phyloP scores from a whole-genome alignment of 2,888 invertebrate species.

The Drosophila recens region DNA sequence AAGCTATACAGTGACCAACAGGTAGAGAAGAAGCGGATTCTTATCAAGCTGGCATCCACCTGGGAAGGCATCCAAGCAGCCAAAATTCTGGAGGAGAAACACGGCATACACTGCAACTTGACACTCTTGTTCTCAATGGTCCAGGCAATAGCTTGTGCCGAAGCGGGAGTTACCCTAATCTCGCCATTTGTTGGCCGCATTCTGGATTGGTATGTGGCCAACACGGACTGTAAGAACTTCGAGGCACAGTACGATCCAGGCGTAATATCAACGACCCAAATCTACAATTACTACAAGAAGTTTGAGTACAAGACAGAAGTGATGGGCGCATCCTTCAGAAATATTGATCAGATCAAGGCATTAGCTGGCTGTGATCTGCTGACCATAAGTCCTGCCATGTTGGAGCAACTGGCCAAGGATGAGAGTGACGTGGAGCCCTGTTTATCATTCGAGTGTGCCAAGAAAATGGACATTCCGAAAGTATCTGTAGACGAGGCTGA shows the following conservation, averaged over 20 bases:
- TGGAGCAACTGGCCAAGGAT: conserved; percentile 93
- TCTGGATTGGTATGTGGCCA: conserved; percentile 97
- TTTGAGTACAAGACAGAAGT: conserved; percentile 98
- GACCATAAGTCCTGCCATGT: conserved; percentile 96
- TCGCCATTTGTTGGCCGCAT: conserved; percentile 99
- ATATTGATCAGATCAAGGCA: conserved; percentile 96
- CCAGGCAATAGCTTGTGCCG: conserved; percentile 99
- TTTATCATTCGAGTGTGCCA: conserved; percentile 88
- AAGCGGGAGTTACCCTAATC: conserved; percentile 98
- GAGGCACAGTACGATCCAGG: conserved; percentile 96
- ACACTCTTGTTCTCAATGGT: conserved; percentile 97
- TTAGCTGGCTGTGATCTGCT: conserved; percentile 98
- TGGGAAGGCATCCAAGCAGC: conserved; percentile 99
- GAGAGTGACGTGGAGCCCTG: conserved; percentile 88
- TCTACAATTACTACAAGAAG: conserved; percentile 99
- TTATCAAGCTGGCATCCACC: conserved; percentile 98
- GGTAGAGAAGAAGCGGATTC: conserved; percentile 94
- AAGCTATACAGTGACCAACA: conserved; percentile 94
- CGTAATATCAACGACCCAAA: conserved; percentile 95
- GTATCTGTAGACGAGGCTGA: conserved; percentile 91
- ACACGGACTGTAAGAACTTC: conserved; percentile 93
- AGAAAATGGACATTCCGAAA: conserved; percentile 89
- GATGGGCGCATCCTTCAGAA: conserved; percentile 99
- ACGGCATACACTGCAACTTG: conserved; percentile 98
- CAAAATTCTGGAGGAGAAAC: conserved; percentile 94